Base-by-base conservation (phyloP, 2,797 vertebrate genomes). In the Muscicapa striata region DNA sequence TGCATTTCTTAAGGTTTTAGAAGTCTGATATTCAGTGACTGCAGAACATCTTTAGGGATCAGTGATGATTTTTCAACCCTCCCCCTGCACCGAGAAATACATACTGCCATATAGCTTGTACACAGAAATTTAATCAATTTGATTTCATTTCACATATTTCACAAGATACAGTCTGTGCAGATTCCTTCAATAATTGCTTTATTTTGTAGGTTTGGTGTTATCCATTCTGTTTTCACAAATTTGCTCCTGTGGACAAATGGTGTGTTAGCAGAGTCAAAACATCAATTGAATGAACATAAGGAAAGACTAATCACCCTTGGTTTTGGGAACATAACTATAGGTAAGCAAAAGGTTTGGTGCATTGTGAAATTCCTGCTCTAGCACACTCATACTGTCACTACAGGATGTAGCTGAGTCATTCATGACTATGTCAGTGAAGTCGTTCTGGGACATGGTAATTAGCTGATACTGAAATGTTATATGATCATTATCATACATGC, bases 211-310 rank as follows among this genome's bases (percentile, higher is more conserved):
- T 99, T 99, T 80, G 99, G 99, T 16, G 98, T 99, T 76, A 99
- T 99, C 96, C 99, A 99, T 68, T 99, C 99, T 0, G 99, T 99
- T 84, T 99, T 99, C 95, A 99, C 99, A 79, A 99, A 99, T 97
- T 98, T 99, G 63, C 98, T 99, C 29, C 97, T 99, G 88, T 99
- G 99, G 99, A 98, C 98, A 97, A 99, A 98, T 21, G 98, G 99
- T 0, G 98, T 99, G 86, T 98, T 99, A 98, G 98, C 99, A 6
- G 99, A 99, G 93, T 98, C 99, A 3, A 99, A 99, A 92, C 99
- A 99, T 95, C 99, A 99, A 52, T 95, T 99, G 80, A 99, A 98
- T 40, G 98, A 99, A 87, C 99, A 99, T 78, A 98, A 98, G 84
- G 98, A 98, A 90, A 98, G 98, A 63, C 97, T 99, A 18, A 97